Conservation (phyloP, 1,140 invertebrate species). For the Zelostemma sp. region DNA sequence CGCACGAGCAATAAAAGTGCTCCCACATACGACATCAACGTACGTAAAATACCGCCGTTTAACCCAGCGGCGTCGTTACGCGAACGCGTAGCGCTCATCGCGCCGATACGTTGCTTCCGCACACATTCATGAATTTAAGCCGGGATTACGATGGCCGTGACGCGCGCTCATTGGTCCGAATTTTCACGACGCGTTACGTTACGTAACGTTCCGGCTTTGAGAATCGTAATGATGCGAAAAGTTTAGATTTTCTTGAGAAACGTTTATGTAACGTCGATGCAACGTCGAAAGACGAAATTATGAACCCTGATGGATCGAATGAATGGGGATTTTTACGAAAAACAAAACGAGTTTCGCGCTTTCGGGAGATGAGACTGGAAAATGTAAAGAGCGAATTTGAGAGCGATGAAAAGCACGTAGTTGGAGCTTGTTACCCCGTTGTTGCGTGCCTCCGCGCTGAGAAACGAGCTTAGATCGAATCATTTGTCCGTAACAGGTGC, state of each 20-base stretch:
- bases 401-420: constrained; percentile 37
- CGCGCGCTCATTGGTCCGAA: no score
- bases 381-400: constrained; percentile 3
- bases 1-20: constrained; percentile 9
- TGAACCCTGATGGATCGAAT: no score
- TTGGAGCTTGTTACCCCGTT: constrained; percentile 24
- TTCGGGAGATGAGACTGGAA: constrained; percentile 23
- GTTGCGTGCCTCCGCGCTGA: constrained; percentile 29
- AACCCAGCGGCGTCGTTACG: not conserved
- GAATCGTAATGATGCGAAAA: no score
- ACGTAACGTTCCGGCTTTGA: no score
- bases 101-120: not conserved
- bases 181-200: not conserved
- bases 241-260: no score
- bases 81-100: not conserved
- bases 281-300: no score
- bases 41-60: constrained; percentile 10
- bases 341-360: no score
- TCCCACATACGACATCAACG: constrained; percentile 5
- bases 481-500: constrained; percentile 38
- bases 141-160: no score
- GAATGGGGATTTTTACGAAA: no score
- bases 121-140: not conserved
- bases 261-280: no score
- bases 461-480: constrained; percentile 36